phyloP scores from a whole-genome alignment of 1,140 invertebrate species.

The Megalopta genalis region DNA sequence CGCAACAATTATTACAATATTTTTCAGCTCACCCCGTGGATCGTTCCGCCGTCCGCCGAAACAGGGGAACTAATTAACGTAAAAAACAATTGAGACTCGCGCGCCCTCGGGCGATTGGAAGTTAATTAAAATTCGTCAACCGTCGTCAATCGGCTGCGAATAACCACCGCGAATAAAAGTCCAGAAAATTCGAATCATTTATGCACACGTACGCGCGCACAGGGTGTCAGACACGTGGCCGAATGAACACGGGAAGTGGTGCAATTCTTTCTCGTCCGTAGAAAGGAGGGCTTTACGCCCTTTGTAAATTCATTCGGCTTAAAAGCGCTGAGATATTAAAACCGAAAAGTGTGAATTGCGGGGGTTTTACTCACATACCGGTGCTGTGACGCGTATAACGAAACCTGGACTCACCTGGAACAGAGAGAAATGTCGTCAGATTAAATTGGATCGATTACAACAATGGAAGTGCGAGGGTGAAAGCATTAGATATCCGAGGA shows the following conservation, averaged over 20 bases:
- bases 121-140: too few species aligned
- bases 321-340: constrained; percentile 14
- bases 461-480: too few species aligned
- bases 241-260: not conserved
- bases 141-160: too few species aligned
- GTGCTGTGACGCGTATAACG: not conserved
- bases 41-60: too few species aligned
- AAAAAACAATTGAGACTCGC: too few species aligned
- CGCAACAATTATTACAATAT: too few species aligned
- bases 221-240: too few species aligned
- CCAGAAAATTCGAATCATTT: not conserved
- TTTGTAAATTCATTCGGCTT: constrained; percentile 22
- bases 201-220: too few species aligned
- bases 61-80: too few species aligned
- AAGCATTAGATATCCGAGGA: too few species aligned
- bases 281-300: not conserved
- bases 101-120: not conserved
- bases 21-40: too few species aligned
- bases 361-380: constrained; percentile 15
- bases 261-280: not conserved
- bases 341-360: not conserved
- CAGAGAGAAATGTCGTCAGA: constrained; percentile 20
- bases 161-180: not conserved
- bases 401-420: constrained; percentile 59
- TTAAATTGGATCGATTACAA: not conserved